Conservation (phyloP, 1,140 invertebrate genomes). For the Zaprionus tsacasi region DNA sequence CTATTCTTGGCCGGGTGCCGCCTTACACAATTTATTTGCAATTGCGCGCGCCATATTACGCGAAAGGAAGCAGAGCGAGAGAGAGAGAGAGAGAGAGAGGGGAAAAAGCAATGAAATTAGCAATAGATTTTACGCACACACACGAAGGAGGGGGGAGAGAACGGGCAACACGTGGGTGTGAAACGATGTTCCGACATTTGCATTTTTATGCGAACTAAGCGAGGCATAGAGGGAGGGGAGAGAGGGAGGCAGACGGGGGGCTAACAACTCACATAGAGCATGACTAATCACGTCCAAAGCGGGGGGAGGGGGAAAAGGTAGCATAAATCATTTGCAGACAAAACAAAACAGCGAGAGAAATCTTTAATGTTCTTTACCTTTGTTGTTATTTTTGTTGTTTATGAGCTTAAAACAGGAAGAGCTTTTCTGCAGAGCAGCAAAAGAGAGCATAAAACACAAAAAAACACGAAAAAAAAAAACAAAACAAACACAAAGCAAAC, state of each 20-base stretch:
- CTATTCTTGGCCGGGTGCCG: slow-evolving; percentile 42
- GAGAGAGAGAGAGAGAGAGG: background rate
- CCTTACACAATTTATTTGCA: slow-evolving; percentile 76
- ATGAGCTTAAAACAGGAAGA: slow-evolving; percentile 62
- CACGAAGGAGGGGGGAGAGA: background rate
- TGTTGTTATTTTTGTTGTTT: slow-evolving; percentile 17
- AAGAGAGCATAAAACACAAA: slow-evolving; percentile 47
- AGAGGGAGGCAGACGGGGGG: background rate
- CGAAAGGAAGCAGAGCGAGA: background rate
- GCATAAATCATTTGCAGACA: slow-evolving; percentile 63
- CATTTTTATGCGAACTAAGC: slow-evolving; percentile 13
- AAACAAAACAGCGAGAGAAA: slow-evolving; percentile 43
- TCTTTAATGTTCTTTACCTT: slow-evolving; percentile 12
- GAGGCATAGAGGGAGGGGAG: background rate
- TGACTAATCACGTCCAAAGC: slow-evolving; percentile 39
- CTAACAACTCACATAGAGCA: slow-evolving; percentile 23
- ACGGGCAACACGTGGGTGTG: slow-evolving; percentile 24
- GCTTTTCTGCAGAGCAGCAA: slow-evolving; percentile 70
- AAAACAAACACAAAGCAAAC: slow-evolving; percentile 44
- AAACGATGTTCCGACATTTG: slow-evolving; percentile 31
- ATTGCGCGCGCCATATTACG: slow-evolving; percentile 46
- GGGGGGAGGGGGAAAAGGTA: background rate
- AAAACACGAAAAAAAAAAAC: slow-evolving; percentile 67
- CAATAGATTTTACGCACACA: slow-evolving; percentile 14
- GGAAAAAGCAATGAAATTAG: background rate